A percentile compares a stretch with the other conserved stretches of the same genome.
These are phyloP conservation scores for Mycetomoellerius zeteki DNA, from an alignment of 1,140 invertebrate species.

Conservation along the genomic window DNA sequence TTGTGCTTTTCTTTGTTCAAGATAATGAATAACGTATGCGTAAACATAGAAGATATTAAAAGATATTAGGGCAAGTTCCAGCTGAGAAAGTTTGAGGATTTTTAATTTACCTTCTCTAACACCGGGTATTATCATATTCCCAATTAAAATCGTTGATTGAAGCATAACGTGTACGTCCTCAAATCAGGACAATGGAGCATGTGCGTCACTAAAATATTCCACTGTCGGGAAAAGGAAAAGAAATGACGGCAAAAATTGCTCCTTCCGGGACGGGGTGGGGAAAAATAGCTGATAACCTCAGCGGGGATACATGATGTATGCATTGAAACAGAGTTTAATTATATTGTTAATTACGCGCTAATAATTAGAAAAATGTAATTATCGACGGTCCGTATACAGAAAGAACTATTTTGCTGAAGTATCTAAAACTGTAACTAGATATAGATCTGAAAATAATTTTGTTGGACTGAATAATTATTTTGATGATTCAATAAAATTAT, in stretches of 20 bases:
- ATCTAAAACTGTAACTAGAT: too few relatives aligned
- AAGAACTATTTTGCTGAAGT: too few relatives aligned
- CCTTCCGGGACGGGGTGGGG: slow-evolving; percentile 13
- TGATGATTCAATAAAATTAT: too few relatives aligned
- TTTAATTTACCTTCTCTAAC: slow-evolving; percentile 31
- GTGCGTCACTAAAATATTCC: slow-evolving; percentile 47
- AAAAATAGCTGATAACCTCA: slow-evolving; percentile 30
- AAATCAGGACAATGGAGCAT: slow-evolving; percentile 29
- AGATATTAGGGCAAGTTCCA: slow-evolving; percentile 7
- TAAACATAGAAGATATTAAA: neutral
- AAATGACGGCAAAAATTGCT: slow-evolving; percentile 10
- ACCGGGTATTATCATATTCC: neutral
- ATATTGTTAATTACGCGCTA: slow-evolving; percentile 71
- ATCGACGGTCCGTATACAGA: slow-evolving; percentile 42
- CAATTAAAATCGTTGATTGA: slow-evolving; percentile 44
- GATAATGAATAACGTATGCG: neutral
- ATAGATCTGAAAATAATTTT: too few relatives aligned
- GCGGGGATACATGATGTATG: neutral
- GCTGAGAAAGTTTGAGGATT: slow-evolving; percentile 17
- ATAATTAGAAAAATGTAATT: slow-evolving; percentile 75
- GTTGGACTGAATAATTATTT: too few relatives aligned
- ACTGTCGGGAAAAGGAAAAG: slow-evolving; percentile 22
- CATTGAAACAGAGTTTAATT: slow-evolving; percentile 62
- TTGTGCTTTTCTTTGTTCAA: neutral
- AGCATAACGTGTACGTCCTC: slow-evolving; percentile 15